Evolutionary conservation across 2,113 vertebrate genomes (phyloP).

Genomic region (Turdus rufiventris): DNA sequence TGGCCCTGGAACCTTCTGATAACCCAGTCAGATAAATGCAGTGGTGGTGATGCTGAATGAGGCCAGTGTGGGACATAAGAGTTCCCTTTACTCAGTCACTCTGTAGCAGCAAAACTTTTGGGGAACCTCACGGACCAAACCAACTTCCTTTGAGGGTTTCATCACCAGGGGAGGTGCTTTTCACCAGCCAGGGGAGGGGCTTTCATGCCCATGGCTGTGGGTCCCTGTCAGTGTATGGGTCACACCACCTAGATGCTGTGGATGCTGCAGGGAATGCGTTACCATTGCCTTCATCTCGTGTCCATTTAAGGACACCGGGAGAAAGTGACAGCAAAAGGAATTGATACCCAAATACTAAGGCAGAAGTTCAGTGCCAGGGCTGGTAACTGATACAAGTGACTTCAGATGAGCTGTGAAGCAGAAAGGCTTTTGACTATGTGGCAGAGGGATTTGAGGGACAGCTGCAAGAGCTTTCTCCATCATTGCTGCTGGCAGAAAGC

Average conservation of each 20-base stretch:
- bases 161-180: background rate
- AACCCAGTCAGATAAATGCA: background rate
- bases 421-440: background rate
- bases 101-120: background rate
- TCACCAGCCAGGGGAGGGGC: background rate
- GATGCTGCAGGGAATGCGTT: background rate
- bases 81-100: background rate
- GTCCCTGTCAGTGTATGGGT: background rate
- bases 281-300: fast-evolving
- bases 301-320: background rate
- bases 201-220: fast-evolving
- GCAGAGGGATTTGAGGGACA: constrained; percentile 27
- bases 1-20: background rate
- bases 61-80: background rate
- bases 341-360: background rate
- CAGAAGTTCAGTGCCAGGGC: background rate
- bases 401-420: background rate
- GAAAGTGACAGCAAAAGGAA: background rate
- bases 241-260: background rate
- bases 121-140: background rate
- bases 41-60: background rate
- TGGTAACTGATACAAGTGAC: background rate
- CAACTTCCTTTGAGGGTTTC: background rate
- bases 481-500: background rate
- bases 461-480: background rate